A percentile compares a stretch with the other conserved stretches of the same genome.
Evolutionary conservation across 1,140 invertebrate genomes (phyloP).

Genomic region (Eciton burchellii): DNA sequence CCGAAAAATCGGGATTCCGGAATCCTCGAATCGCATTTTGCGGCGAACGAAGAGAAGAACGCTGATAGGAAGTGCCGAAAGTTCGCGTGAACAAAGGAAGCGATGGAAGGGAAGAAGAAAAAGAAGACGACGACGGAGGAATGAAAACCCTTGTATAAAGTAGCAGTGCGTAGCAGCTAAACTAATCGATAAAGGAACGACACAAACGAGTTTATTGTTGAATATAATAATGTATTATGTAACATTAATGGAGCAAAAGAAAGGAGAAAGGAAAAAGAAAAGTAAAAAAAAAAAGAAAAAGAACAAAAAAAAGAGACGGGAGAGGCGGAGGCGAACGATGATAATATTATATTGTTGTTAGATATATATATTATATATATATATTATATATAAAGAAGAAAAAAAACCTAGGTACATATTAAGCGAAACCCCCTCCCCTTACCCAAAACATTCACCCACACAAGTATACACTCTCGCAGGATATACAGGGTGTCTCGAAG

Average conservation of each 20-base stretch:
- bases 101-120: no score
- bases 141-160: conserved; percentile 70
- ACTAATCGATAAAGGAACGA: conserved; percentile 71
- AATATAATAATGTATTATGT: conserved; percentile 80
- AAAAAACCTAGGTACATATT: conserved; percentile 76
- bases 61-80: conserved; percentile 41
- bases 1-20: neutral
- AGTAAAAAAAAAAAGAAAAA: conserved; percentile 49
- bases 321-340: conserved; percentile 70
- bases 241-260: conserved; percentile 72
- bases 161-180: conserved; percentile 74
- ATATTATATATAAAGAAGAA: conserved; percentile 79
- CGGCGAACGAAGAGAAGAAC: conserved; percentile 32
- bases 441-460: conserved; percentile 68
- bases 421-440: no score
- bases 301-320: no score
- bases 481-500: conserved; percentile 60
- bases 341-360: conserved; percentile 85
- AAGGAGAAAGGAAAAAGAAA: conserved; percentile 37
- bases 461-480: conserved; percentile 61
- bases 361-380: conserved; percentile 81
- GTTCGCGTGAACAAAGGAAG: conserved; percentile 47
- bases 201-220: conserved; percentile 82
- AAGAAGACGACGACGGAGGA: conserved; percentile 46
- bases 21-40: conserved; percentile 46